Evolutionary conservation across 2,113 vertebrate species (phyloP).

Genomic region (Poeciliopsis turrubarensis): DNA sequence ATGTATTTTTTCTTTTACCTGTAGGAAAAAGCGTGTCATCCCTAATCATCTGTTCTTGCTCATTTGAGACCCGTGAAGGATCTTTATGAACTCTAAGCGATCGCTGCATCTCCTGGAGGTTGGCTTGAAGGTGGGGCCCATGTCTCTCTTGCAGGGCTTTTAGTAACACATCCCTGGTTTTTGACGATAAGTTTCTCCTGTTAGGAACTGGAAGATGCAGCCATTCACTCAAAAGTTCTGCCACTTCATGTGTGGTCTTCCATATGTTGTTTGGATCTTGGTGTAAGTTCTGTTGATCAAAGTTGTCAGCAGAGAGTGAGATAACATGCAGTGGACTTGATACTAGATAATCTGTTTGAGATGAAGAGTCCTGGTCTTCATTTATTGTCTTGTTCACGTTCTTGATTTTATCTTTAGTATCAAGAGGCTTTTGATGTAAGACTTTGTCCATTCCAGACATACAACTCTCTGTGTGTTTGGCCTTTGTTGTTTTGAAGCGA

Average conservation of each 20-base stretch:
- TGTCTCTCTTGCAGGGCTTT: constrained; percentile 71
- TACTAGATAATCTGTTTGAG: not conserved
- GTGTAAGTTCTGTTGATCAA: constrained; percentile 8
- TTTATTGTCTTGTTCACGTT: constrained; percentile 17
- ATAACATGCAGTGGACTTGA: constrained; percentile 9
- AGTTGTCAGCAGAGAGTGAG: constrained; percentile 7
- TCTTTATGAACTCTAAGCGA: constrained; percentile 1
- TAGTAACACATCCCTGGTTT: constrained; percentile 77
- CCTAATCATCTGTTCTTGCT: not conserved
- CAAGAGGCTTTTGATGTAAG: constrained; percentile 8
- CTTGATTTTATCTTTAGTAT: constrained; percentile 19
- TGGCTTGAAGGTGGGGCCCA: constrained; percentile 74
- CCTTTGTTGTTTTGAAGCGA: constrained; percentile 10
- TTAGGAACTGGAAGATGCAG: constrained; percentile 68
- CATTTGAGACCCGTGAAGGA: not conserved
- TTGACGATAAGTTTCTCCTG: constrained; percentile 70
- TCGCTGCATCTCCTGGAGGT: constrained; percentile 48
- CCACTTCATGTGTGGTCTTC: constrained; percentile 50
- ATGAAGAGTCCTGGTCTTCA: not conserved
- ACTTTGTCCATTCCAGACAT: not conserved
- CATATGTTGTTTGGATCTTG: not conserved
- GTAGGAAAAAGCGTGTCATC: not conserved
- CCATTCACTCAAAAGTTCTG: constrained; percentile 64
- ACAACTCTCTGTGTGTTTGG: constrained; percentile 4
- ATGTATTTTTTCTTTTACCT: constrained; percentile 41